Conservation (phyloP, 23 tunicate species). For the Styela clava region DNA sequence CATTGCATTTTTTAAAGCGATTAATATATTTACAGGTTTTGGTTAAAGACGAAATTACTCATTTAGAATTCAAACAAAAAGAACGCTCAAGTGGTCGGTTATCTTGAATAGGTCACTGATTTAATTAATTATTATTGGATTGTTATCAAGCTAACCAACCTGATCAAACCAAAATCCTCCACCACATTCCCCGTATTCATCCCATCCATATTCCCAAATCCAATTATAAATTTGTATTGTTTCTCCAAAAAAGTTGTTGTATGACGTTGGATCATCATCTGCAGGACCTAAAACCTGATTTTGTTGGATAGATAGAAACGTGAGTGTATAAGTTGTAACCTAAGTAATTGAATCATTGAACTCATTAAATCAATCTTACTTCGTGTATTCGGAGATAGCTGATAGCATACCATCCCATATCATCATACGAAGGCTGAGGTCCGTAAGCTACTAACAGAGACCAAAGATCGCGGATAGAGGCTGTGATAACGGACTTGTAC, state of each 20-base stretch:
- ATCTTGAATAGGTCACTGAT: no score
- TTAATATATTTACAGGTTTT: no score
- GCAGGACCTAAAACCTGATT: constrained; percentile 42
- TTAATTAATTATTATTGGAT: no score
- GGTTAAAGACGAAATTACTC: no score
- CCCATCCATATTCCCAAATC: constrained; percentile 89
- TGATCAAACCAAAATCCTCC: constrained; percentile 92
- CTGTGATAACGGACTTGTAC: constrained; percentile 59
- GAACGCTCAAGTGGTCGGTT: no score
- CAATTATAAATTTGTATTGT: constrained; percentile 66
- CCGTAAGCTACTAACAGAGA: constrained; percentile 71
- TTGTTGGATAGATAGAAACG: neutral
- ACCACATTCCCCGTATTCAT: constrained; percentile 28
- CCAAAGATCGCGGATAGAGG: constrained; percentile 55
- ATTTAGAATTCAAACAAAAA: no score
- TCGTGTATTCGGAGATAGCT: constrained; percentile 80
- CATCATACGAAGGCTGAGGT: constrained; percentile 85
- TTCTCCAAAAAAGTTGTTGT: constrained; percentile 42
- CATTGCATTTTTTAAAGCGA: no score
- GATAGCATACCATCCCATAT: constrained; percentile 89
- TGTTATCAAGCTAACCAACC: constrained; percentile 28
- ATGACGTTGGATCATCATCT: constrained; percentile 25
- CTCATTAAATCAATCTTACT: no score
- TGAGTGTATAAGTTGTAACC: neutral
- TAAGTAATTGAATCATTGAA: no score